phyloP scores from a whole-genome alignment of 2,888 invertebrate genomes.

The Pomacea canaliculata region DNA sequence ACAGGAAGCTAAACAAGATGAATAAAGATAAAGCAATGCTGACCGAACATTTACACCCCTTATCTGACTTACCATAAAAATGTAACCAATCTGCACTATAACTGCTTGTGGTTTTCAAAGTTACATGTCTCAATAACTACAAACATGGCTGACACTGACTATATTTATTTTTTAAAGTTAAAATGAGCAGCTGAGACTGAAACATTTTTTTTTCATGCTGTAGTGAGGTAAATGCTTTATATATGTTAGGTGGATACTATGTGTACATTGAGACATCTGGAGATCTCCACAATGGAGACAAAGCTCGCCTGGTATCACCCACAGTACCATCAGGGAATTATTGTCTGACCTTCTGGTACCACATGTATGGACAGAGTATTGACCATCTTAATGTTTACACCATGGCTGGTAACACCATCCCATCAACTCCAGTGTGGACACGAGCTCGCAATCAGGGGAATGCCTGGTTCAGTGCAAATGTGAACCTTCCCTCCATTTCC shows the following conservation, averaged over 20 bases:
- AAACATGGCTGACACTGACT: too few relatives aligned
- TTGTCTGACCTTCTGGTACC: conserved; percentile 65
- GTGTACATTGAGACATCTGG: conserved; percentile 60
- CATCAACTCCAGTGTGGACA: conserved; percentile 48
- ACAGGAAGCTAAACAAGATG: too few relatives aligned
- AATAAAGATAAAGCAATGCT: too few relatives aligned
- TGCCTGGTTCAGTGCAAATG: conserved; percentile 54
- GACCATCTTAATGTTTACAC: conserved; percentile 54
- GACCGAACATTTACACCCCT: too few relatives aligned
- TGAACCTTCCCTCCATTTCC: conserved; percentile 42
- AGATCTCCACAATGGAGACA: conserved; percentile 38
- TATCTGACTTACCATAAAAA: too few relatives aligned
- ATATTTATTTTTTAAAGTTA: too few relatives aligned
- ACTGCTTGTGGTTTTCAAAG: too few relatives aligned
- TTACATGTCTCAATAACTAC: too few relatives aligned
- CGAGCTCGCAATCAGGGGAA: conserved; percentile 56
- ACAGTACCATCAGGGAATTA: conserved; percentile 47
- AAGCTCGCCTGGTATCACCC: conserved; percentile 58
- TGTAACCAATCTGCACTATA: too few relatives aligned
- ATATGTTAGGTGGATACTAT: conserved; percentile 50
- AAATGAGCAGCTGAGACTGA: too few relatives aligned
- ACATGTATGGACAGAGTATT: conserved; percentile 63
- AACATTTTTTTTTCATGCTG: too few relatives aligned
- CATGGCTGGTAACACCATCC: conserved; percentile 41
- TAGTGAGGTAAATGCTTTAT: neutral